phyloP scores from a whole-genome alignment of 2,797 vertebrate species.

The Acipenser transmontanus region DNA sequence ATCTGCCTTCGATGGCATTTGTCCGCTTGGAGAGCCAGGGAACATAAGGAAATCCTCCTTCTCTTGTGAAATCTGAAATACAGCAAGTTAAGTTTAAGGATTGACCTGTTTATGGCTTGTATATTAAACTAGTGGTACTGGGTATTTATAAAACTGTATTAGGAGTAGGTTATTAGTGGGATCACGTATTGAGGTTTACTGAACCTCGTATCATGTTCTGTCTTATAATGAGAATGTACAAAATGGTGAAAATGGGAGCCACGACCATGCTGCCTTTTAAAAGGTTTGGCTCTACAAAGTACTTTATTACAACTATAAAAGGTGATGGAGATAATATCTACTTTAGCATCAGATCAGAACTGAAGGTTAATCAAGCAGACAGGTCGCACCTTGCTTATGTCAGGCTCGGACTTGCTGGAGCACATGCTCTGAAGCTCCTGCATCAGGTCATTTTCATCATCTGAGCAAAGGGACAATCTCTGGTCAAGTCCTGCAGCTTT shows the following conservation, averaged over 20 bases:
- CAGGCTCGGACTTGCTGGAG: slow-evolving; percentile 90
- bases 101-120: not conserved
- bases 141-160: slow-evolving; percentile 1
- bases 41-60: slow-evolving; percentile 73
- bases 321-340: too few species aligned
- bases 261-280: too few species aligned
- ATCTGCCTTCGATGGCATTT: slow-evolving; percentile 49
- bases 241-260: too few species aligned
- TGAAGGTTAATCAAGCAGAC: not conserved
- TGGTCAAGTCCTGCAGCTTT: slow-evolving; percentile 49
- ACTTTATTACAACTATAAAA: too few species aligned
- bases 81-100: slow-evolving; percentile 8
- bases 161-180: not conserved
- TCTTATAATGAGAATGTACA: too few species aligned
- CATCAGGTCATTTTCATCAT: slow-evolving; percentile 83
- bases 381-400: slow-evolving; percentile 80
- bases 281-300: too few species aligned
- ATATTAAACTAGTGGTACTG: not conserved
- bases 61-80: slow-evolving; percentile 69
- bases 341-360: too few species aligned
- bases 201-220: too few species aligned
- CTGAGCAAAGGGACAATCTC: slow-evolving; percentile 71
- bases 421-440: slow-evolving; percentile 86
- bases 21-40: slow-evolving; percentile 46
- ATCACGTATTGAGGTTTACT: too few species aligned